These are phyloP conservation scores for Eubucco bourcierii DNA, from an alignment of 2,113 vertebrate genomes.

Conservation along the genomic window DNA sequence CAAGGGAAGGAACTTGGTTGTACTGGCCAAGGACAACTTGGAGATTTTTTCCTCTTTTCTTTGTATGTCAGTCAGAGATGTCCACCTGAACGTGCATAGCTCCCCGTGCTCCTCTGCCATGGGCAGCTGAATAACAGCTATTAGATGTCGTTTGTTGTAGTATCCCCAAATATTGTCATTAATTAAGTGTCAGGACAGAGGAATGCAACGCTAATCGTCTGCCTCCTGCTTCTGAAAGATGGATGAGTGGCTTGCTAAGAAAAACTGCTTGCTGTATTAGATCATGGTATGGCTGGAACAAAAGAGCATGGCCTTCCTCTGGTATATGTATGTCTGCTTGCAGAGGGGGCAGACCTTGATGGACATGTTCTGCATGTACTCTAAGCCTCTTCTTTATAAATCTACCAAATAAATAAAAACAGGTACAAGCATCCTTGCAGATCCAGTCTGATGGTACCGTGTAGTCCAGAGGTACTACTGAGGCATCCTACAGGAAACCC, in stretches of 20 bases:
- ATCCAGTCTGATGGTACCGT: rapidly evolving
- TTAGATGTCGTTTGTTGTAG: neutral
- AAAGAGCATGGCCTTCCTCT: neutral
- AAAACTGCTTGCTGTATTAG: neutral
- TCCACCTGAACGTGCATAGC: rapidly evolving
- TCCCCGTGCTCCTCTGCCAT: rapidly evolving
- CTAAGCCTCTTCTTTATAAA: neutral
- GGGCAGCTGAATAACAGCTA: rapidly evolving
- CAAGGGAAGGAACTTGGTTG: neutral
- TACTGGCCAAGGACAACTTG: neutral
- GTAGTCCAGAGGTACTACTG: neutral
- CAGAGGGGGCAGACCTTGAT: neutral
- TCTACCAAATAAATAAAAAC: neutral
- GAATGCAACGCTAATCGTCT: neutral
- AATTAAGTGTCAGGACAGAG: neutral
- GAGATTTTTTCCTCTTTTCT: neutral
- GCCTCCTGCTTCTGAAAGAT: neutral
- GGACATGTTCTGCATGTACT: neutral
- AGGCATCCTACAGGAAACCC: neutral
- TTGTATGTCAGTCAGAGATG: neutral
- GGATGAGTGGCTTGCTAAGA: neutral
- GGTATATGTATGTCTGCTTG: rapidly evolving
- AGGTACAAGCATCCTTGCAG: neutral
- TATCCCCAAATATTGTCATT: neutral
- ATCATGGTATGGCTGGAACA: slow-evolving; percentile 10